Evolutionary conservation across 2,888 invertebrate species (phyloP).

Genomic region (Craniophora ligustri): DNA sequence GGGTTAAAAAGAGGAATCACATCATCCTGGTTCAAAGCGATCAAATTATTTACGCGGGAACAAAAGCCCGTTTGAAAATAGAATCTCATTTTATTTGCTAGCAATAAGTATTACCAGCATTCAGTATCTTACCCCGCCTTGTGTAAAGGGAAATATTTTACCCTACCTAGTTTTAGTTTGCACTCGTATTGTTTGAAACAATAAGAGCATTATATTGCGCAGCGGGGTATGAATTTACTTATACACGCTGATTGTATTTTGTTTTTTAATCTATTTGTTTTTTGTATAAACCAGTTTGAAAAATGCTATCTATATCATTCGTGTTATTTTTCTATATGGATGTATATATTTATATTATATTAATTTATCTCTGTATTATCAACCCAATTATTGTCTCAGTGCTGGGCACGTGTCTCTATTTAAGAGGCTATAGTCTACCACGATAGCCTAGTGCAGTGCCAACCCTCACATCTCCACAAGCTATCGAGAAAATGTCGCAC

Average conservation of each 20-base stretch:
- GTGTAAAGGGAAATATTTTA: conserved; percentile 14
- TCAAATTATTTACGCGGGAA: conserved; percentile 62
- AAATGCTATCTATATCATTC: too few species aligned
- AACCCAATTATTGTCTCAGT: too few species aligned
- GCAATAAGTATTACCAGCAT: conserved; percentile 17
- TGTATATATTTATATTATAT: too few species aligned
- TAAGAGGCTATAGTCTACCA: too few species aligned
- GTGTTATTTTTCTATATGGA: too few species aligned
- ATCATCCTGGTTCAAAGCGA: conserved; percentile 14
- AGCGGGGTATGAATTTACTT: conserved; percentile 12
- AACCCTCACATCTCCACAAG: too few species aligned
- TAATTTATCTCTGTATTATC: too few species aligned
- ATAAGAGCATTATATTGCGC: conserved; percentile 18
- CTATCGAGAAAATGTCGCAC: too few species aligned
- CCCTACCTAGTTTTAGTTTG: conserved; percentile 21
- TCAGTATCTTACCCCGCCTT: conserved; percentile 17
- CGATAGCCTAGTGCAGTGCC: too few species aligned
- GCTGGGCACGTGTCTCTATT: too few species aligned
- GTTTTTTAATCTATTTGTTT: not conserved
- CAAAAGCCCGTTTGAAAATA: conserved; percentile 22
- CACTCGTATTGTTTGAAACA: conserved; percentile 13
- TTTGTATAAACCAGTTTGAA: not conserved
- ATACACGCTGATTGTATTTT: conserved; percentile 1
- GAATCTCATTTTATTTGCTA: conserved; percentile 31
- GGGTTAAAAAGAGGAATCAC: too few species aligned